These are phyloP conservation scores for Steinernema hermaphroditum DNA, from an alignment of 2,888 invertebrate species.

Conservation along the genomic window DNA sequence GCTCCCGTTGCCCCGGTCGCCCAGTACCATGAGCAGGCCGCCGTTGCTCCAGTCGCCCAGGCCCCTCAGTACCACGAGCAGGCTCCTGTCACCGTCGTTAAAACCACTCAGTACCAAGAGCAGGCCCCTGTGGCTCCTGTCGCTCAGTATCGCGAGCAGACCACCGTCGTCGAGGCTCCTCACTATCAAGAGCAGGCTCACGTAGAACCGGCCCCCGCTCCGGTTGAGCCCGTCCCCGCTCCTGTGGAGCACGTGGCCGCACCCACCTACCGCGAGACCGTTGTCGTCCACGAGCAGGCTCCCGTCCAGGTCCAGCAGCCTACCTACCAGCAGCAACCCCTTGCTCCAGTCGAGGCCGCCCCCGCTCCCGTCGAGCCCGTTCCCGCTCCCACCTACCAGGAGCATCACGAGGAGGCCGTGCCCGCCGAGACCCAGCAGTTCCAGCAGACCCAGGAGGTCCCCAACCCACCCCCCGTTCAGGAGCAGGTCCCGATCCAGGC, in stretches of 20 bases:
- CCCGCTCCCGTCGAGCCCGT: not conserved
- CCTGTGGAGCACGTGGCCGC: not conserved
- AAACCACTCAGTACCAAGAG: too few species aligned
- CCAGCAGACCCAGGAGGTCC: not conserved
- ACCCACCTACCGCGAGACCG: too few species aligned
- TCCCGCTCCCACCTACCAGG: constrained; percentile 8
- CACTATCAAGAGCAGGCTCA: not conserved
- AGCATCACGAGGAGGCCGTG: constrained; percentile 3
- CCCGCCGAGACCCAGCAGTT: not conserved
- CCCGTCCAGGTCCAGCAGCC: not conserved
- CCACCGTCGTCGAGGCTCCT: not conserved
- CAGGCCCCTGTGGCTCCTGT: too few species aligned
- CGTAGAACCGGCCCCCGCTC: not conserved
- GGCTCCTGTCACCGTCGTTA: too few species aligned
- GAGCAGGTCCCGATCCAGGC: not conserved
- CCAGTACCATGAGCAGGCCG: not conserved
- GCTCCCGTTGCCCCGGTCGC: not conserved
- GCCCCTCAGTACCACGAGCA: not conserved
- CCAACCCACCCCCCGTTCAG: constrained; percentile 9
- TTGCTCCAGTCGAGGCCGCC: not conserved
- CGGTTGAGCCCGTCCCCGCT: constrained; percentile 12
- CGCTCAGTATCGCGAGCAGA: not conserved
- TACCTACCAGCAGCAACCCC: not conserved
- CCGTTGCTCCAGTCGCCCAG: not conserved
- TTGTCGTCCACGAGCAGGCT: too few species aligned